Conservation (phyloP, 2,113 vertebrate species). For the Caretta caretta region DNA sequence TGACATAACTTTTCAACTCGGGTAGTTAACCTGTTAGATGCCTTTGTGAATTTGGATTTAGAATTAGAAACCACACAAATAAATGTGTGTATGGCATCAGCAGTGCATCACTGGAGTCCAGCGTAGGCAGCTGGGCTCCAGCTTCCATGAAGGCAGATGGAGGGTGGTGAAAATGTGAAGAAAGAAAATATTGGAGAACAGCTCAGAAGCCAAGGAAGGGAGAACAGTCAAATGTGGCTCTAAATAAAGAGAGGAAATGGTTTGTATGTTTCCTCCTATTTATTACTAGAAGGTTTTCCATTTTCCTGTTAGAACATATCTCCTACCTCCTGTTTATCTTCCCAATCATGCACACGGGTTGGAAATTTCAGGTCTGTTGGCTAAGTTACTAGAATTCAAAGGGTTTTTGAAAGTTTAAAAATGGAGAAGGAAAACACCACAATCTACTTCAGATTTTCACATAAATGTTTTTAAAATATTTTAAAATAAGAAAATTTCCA, state of each 20-base stretch:
- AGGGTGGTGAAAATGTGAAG: not conserved
- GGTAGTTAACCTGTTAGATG: not conserved
- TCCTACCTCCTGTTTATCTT: not conserved
- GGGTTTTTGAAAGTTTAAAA: not conserved
- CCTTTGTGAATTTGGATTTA: not conserved
- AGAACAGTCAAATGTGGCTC: not conserved
- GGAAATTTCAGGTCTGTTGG: not conserved
- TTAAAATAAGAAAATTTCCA: not conserved
- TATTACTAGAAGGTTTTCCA: not conserved
- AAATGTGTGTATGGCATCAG: not conserved
- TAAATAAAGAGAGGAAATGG: not conserved
- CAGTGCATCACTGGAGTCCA: accelerated
- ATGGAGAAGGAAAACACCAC: not conserved
- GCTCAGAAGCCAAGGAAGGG: not conserved
- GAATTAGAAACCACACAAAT: not conserved
- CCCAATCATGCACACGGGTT: not conserved
- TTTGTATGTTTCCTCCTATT: not conserved
- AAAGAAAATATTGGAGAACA: not conserved
- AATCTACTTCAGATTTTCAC: not conserved
- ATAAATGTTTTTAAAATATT: not conserved
- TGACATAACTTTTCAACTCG: not conserved
- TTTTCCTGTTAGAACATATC: not conserved
- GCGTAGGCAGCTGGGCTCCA: not conserved
- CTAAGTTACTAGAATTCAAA: not conserved
- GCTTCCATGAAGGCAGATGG: accelerated